Base-by-base conservation (phyloP, 2,888 invertebrate species). In the Athalia rosae region DNA sequence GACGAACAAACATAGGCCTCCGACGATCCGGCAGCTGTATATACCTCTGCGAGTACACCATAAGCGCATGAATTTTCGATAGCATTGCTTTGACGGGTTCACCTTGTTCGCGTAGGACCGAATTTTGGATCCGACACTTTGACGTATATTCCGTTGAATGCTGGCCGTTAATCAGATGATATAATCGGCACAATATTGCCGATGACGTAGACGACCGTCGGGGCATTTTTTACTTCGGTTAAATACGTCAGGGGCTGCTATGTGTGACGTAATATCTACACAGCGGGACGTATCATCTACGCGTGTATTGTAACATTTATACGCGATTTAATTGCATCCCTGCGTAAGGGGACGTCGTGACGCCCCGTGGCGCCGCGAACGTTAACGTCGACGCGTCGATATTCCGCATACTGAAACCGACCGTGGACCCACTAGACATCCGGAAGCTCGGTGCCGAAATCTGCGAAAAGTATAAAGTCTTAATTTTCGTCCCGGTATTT, bases 241-340 rank as follows among this genome's bases (percentile, higher is more conserved):
- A 43, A 41, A 69, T 28, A 69, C 69, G 28, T 53, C 48, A 48
- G n/a, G 56, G 53, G 67, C 41, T 53, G 48, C 41, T 50, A 28
- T 13, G 45, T 58, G 69, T 71, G 56, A 41, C 69, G 45, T 15
- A 58, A 58, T 43, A 8, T 58, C 53, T 53, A 61, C 8, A n/a
- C 4, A 45, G 45, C 45, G 58, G 58, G 43, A 58, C 9, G 50
- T 61, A 11, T 15, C 48, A 58, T 74, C 61, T 61, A 74, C 11
- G 28, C 48, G 74, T 50, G 7, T 71, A 67, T 53, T 9, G 45
- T 58, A 59, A 59, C 15, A 28, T 41, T 9, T 64, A 45, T 15
- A 47, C 74, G 61, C 59, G 48, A n/a, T 61, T 62, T 74, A 74
- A 74, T 62, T 62, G 74, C 74, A 74, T 71, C 59, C 71, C 71